Conservation (phyloP, 2,113 vertebrate genomes). For the Corythaixoides concolor region DNA sequence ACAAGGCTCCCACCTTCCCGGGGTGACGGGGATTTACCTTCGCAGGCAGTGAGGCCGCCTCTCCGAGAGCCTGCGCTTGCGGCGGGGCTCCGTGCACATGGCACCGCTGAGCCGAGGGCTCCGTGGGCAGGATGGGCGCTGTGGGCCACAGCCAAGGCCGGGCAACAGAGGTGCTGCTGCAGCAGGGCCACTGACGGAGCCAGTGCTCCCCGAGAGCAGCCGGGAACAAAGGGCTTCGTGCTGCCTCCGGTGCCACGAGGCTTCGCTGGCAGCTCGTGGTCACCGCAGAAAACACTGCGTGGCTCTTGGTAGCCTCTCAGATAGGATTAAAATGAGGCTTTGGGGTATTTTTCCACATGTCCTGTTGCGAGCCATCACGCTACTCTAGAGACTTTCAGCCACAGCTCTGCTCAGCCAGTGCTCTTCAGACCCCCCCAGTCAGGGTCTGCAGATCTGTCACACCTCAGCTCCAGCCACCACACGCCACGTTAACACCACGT, state of each 20-base stretch:
- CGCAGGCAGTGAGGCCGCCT: not conserved
- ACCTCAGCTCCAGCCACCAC: rapidly evolving
- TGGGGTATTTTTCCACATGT: not conserved
- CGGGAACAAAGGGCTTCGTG: not conserved
- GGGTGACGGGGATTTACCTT: not conserved
- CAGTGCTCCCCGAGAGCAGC: not conserved
- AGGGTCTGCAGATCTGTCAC: not conserved
- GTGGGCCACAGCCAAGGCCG: not conserved
- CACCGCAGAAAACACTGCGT: rapidly evolving
- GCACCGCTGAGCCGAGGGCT: not conserved
- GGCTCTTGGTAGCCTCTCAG: rapidly evolving
- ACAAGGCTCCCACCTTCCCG: not conserved
- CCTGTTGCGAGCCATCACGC: not conserved
- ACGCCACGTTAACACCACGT: rapidly evolving
- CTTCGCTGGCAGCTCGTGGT: not conserved
- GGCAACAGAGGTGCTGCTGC: not conserved
- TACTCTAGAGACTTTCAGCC: not conserved
- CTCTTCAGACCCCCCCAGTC: not conserved
- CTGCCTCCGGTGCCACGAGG: not conserved
- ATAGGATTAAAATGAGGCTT: not conserved
- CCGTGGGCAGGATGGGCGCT: not conserved
- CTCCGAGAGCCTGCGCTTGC: not conserved
- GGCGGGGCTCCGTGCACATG: not conserved
- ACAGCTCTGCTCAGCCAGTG: not conserved
- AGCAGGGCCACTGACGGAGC: not conserved